Evolutionary conservation across 37 sponge, comb jelly and placozoan genomes (phyloP).

Genomic region (Chondrilla cf. caribensis): DNA sequence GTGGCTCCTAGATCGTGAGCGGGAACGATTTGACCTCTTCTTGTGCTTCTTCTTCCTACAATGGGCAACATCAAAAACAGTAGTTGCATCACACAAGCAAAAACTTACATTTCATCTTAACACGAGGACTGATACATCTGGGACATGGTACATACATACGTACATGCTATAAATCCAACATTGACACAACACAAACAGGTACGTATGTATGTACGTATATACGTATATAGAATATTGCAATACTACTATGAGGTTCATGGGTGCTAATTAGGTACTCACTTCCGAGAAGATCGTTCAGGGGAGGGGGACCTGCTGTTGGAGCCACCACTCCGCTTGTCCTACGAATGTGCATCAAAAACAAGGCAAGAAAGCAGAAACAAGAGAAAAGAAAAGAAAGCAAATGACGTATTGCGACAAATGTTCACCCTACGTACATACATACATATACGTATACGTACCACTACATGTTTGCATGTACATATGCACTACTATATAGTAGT

Average conservation of each 20-base stretch:
- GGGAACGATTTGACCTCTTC: constrained; percentile 7
- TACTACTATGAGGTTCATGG: too few relatives aligned
- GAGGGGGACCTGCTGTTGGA: neutral
- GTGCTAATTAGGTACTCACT: neutral
- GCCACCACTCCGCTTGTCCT: neutral
- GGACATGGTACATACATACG: neutral
- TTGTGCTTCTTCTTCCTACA: constrained; percentile 28
- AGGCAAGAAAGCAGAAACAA: neutral
- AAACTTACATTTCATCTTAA: too few relatives aligned
- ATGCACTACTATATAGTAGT: too few relatives aligned
- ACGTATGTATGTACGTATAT: neutral
- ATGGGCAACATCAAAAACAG: neutral
- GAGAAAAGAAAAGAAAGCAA: neutral
- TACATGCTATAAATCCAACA: neutral
- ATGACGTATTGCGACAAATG: too few relatives aligned
- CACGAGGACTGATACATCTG: too few relatives aligned
- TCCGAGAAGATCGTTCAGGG: neutral
- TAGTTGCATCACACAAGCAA: too few relatives aligned
- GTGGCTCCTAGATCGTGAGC: neutral
- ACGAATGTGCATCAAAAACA: too few relatives aligned
- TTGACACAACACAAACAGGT: neutral
- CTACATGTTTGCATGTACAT: too few relatives aligned
- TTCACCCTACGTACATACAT: too few relatives aligned
- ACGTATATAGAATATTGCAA: too few relatives aligned
- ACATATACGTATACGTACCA: too few relatives aligned